Evolutionary conservation across 2,888 invertebrate species (phyloP).

Genomic region (Orchestes rusci): DNA sequence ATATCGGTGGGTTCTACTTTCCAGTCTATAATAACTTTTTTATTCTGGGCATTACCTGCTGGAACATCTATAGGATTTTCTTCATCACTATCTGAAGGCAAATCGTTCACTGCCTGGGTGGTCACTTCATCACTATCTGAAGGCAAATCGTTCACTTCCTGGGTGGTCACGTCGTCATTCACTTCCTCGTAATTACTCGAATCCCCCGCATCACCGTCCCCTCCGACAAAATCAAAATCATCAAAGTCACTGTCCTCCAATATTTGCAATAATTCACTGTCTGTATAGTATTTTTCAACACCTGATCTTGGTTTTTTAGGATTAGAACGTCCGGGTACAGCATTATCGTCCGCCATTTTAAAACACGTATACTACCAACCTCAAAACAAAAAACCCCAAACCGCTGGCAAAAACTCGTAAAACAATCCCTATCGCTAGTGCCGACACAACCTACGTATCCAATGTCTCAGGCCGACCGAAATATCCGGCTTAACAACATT

Average conservation of each 20-base stretch:
- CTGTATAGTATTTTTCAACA: not conserved
- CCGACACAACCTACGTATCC: not conserved
- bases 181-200: slow-evolving; percentile 2
- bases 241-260: not conserved
- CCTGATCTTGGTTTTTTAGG: slow-evolving; percentile 3
- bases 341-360: slow-evolving; percentile 3
- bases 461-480: not conserved
- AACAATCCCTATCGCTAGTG: not conserved
- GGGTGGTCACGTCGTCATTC: not conserved
- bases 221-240: not conserved
- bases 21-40: slow-evolving; percentile 1
- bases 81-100: slow-evolving; percentile 2
- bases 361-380: not conserved
- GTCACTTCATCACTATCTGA: slow-evolving; percentile 3
- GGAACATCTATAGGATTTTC: slow-evolving; percentile 2
- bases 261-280: not conserved
- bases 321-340: slow-evolving; percentile 1
- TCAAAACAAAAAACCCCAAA: not conserved
- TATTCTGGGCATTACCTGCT: slow-evolving; percentile 1
- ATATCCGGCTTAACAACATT: not conserved
- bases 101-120: slow-evolving; percentile 1
- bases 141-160: slow-evolving; percentile 2
- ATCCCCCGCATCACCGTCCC: not conserved
- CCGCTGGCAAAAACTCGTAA: not conserved
- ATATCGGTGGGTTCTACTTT: slow-evolving; percentile 3